Percentiles rank a stretch among this genome's conserved stretches.
Conservation (phyloP, 2,113 vertebrate species). For the Ammodramus savannarum region DNA sequence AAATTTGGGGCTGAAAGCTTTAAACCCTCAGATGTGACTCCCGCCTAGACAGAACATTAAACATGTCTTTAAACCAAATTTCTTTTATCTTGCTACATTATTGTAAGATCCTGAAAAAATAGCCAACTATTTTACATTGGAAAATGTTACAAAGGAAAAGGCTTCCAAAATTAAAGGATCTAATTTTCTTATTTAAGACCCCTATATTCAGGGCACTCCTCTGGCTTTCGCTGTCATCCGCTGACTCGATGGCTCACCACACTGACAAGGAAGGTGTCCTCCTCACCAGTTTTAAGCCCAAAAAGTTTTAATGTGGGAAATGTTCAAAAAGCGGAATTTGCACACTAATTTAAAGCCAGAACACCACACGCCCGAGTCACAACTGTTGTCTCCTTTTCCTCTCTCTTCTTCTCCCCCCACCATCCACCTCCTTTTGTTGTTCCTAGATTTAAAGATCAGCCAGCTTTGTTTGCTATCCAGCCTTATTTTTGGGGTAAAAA, state of each 20-base stretch:
- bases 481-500: background rate
- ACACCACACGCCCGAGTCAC: background rate
- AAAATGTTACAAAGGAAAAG: background rate
- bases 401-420: background rate
- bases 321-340: background rate
- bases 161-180: background rate
- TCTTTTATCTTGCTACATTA: background rate
- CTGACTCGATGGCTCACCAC: background rate
- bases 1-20: background rate
- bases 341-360: background rate
- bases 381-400: background rate
- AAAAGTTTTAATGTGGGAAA: slow-evolving; percentile 7
- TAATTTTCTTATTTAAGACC: background rate
- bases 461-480: background rate
- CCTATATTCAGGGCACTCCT: background rate
- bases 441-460: background rate
- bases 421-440: background rate
- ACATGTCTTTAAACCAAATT: background rate
- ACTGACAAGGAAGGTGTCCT: background rate
- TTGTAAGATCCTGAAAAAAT: background rate
- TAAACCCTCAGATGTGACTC: rapidly evolving
- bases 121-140: background rate
- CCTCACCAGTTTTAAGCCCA: background rate
- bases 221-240: background rate
- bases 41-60: background rate